phyloP scores from a whole-genome alignment of 2,888 invertebrate species.

The Lasioglossum zephyrum region DNA sequence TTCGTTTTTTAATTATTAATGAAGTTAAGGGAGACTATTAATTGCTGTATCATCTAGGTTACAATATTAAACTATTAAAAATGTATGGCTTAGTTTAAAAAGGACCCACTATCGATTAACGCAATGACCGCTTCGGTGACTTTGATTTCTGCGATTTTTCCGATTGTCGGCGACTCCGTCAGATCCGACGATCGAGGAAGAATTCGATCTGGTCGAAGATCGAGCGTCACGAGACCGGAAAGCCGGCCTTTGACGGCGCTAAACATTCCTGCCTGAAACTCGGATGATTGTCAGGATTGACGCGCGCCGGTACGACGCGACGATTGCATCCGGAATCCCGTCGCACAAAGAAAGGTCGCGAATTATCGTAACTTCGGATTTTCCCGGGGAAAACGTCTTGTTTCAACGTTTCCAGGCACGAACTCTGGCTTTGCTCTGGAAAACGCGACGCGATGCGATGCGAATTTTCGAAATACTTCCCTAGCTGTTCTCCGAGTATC shows the following conservation, averaged over 20 bases:
- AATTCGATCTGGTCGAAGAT: not conserved
- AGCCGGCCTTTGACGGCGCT: constrained; percentile 2
- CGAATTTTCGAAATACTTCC: constrained; percentile 16
- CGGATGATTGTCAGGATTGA: constrained; percentile 3
- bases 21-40: too few species aligned
- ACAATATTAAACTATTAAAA: too few species aligned
- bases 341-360: not conserved
- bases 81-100: too few species aligned
- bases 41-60: too few species aligned
- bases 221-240: not conserved
- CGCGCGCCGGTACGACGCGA: constrained; percentile 11
- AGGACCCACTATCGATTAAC: too few species aligned
- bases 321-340: constrained; percentile 4
- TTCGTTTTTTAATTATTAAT: too few species aligned
- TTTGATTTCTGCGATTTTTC: too few species aligned
- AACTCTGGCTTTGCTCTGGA: constrained; percentile 3
- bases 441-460: not conserved
- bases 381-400: constrained; percentile 2
- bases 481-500: not conserved
- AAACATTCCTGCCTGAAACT: not conserved
- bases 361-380: constrained; percentile 24
- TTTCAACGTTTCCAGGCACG: constrained; percentile 10
- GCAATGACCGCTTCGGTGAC: too few species aligned
- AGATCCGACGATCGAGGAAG: not conserved
- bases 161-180: too few species aligned